Percentiles rank a stretch among this genome's conserved stretches.
Evolutionary conservation across 2,797 vertebrate species (phyloP).

Genomic region (Catamblyrhynchus diadema): DNA sequence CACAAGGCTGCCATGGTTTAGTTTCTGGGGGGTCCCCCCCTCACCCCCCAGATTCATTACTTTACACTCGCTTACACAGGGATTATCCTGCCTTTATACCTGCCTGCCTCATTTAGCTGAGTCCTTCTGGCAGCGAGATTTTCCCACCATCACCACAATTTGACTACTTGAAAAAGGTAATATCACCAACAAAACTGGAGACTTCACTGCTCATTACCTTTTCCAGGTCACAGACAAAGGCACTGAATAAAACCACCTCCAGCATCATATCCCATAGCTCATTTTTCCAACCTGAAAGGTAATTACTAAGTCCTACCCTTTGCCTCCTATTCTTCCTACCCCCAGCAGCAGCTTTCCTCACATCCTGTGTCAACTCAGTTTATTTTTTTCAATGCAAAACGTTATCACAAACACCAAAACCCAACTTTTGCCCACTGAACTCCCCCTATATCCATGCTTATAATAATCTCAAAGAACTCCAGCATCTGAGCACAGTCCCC

Average conservation of each 20-base stretch:
- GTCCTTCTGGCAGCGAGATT: not conserved
- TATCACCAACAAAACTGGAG: not conserved
- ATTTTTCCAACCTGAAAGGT: not conserved
- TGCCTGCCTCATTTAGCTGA: not conserved
- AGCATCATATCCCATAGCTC: not conserved
- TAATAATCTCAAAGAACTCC: not conserved
- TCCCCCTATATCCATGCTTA: not conserved
- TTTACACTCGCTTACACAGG: not conserved
- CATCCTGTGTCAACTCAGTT: not conserved
- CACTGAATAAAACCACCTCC: not conserved
- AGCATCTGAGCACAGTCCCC: not conserved
- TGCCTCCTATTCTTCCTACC: not conserved
- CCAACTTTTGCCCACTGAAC: not conserved
- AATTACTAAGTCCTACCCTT: not conserved
- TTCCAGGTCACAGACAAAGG: not conserved
- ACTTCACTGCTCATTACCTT: slow-evolving; percentile 25
- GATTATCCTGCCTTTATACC: not conserved
- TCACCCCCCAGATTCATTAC: not conserved
- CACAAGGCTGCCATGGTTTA: not conserved
- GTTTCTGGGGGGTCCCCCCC: accelerated
- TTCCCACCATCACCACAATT: slow-evolving; percentile 23
- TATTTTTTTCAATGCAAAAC: not conserved
- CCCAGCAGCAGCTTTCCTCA: not conserved
- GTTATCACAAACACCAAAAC: not conserved
- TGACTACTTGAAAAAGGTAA: not conserved